A percentile compares a stretch with the other conserved stretches of the same genome.
phyloP scores from a whole-genome alignment of 2,888 invertebrate species.

The Melanophora roralis region DNA sequence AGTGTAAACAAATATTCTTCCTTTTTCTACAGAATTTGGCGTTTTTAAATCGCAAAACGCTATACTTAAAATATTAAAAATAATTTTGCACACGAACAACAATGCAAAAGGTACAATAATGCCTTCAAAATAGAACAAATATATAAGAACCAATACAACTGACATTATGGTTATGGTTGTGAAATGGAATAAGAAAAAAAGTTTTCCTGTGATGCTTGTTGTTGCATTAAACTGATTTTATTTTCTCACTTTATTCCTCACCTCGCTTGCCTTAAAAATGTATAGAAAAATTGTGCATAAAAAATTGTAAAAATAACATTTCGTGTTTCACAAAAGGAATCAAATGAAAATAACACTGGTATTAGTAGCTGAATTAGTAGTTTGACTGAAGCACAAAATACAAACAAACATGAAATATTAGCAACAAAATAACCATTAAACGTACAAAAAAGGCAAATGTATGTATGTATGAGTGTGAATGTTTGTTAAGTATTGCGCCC shows the following conservation, averaged over 20 bases:
- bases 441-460: too few relatives aligned
- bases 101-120: slow-evolving; percentile 49
- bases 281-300: neutral
- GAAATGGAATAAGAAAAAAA: neutral
- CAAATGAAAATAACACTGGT: slow-evolving; percentile 35
- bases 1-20: too few relatives aligned
- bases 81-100: slow-evolving; percentile 55
- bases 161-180: slow-evolving; percentile 19
- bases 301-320: slow-evolving; percentile 30
- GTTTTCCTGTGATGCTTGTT: slow-evolving; percentile 4
- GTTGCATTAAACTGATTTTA: neutral
- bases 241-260: neutral
- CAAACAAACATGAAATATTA: neutral
- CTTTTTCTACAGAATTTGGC: neutral
- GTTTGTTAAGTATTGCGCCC: neutral
- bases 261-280: neutral
- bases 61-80: slow-evolving; percentile 48
- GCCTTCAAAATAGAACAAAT: slow-evolving; percentile 41
- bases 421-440: too few relatives aligned
- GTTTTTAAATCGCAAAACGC: slow-evolving; percentile 18
- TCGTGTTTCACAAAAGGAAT: slow-evolving; percentile 31
- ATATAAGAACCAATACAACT: slow-evolving; percentile 41
- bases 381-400: neutral
- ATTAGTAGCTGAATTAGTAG: slow-evolving; percentile 43
- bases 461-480: neutral